Conservation (phyloP, 2,797 vertebrate genomes). For the Galago senegalensis region DNA sequence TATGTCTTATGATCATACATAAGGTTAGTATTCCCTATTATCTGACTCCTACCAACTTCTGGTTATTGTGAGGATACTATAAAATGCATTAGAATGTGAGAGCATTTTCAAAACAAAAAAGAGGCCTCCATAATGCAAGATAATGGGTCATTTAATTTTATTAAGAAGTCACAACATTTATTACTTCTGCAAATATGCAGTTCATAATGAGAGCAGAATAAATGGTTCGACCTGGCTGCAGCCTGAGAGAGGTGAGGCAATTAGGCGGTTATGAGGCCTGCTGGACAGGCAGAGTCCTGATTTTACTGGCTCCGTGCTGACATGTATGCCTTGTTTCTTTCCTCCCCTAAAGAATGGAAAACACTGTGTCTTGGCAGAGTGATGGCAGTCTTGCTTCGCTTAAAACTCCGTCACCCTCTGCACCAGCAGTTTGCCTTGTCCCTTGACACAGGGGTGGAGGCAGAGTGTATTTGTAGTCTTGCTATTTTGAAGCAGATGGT, state of each 20-base stretch:
- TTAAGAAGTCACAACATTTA: slow-evolving; percentile 63
- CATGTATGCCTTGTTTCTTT: slow-evolving; percentile 21
- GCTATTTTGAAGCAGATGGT: not conserved
- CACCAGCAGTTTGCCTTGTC: not conserved
- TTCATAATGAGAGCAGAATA: slow-evolving; percentile 35
- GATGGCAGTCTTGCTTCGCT: slow-evolving; percentile 71
- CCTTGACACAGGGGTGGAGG: slow-evolving; percentile 7
- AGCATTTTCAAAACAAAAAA: slow-evolving; percentile 57
- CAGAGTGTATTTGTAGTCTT: not conserved
- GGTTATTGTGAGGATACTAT: slow-evolving; percentile 34
- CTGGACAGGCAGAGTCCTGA: slow-evolving; percentile 67
- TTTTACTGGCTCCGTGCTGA: slow-evolving; percentile 73
- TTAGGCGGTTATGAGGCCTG: slow-evolving; percentile 57
- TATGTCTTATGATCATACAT: not conserved
- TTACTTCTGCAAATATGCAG: slow-evolving; percentile 58
- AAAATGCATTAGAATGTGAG: slow-evolving; percentile 51
- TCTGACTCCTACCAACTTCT: not conserved
- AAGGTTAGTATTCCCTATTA: not conserved
- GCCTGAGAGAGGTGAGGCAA: slow-evolving; percentile 55
- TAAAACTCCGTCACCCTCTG: slow-evolving; percentile 12
- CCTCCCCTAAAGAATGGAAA: slow-evolving; percentile 68
- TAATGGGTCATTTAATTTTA: slow-evolving; percentile 69
- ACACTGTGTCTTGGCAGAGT: slow-evolving; percentile 65
- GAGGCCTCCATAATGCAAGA: slow-evolving; percentile 25
- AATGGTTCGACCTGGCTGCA: not conserved